Percentiles rank a stretch among this genome's conserved stretches.
phyloP scores from a whole-genome alignment of 37 sponge, comb jelly and placozoan species.

The Chondrosia reniformis region DNA sequence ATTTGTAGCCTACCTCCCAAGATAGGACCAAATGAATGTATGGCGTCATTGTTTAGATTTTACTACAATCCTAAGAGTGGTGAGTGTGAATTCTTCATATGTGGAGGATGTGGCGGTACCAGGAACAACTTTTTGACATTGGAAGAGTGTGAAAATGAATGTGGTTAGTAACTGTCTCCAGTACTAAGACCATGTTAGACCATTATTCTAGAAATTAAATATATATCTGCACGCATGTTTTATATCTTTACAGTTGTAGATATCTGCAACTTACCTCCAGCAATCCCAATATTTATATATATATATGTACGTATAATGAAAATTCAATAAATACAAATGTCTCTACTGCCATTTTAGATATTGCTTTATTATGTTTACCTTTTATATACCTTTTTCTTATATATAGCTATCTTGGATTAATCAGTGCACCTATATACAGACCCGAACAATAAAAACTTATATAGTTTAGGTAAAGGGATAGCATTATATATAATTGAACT shows the following conservation, averaged over 20 bases:
- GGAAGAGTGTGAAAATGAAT: not conserved
- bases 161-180: not conserved
- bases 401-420: too few species aligned
- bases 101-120: conserved; percentile 47
- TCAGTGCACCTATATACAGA: too few species aligned
- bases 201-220: not conserved
- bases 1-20: conserved; percentile 22
- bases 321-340: too few species aligned
- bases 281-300: too few species aligned
- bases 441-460: too few species aligned
- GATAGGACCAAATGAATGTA: too few species aligned
- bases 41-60: conserved; percentile 4
- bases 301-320: too few species aligned
- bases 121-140: conserved; percentile 29
- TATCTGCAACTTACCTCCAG: conserved; percentile 18
- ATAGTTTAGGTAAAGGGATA: too few species aligned
- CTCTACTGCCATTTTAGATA: too few species aligned
- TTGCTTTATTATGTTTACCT: too few species aligned
- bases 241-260: not conserved
- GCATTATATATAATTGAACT: too few species aligned
- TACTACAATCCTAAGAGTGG: conserved; percentile 28
- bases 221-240: not conserved
- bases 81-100: conserved; percentile 31
- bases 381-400: too few species aligned
- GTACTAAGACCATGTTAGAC: not conserved